Base-by-base conservation (phyloP, 2,797 vertebrate genomes). In the Hippocampus kuda region DNA sequence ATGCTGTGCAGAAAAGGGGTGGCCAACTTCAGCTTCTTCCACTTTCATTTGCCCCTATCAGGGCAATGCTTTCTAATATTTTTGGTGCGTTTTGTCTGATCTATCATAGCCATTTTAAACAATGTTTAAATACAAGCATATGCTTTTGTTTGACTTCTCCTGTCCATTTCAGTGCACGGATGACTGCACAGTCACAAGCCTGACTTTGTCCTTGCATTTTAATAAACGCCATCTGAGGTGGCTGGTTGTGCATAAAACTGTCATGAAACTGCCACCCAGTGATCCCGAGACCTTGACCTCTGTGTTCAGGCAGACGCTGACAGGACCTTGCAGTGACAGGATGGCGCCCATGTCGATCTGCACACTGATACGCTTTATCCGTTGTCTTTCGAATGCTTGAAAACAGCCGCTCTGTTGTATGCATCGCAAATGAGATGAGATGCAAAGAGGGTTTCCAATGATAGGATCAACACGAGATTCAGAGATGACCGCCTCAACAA, bases 181-280 rank as follows among this genome's bases (percentile, higher is more conserved):
- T 85, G 85, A 66, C 83, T 88, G 83, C 85, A 64, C 85, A 70
- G 84, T 85, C 86, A 86, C 84, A 85, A 70, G 80, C 72, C 68
- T 44, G 38, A 48, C 73, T 75, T 77, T 82, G 84, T 79, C 81
- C 84, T 84, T 81, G 81, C 81, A 78, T 87, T 88, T 88, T 70
- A 91, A 90, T 88, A 87, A 87, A 88, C 84, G 82, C 81, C 84
- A 79, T 86, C 84, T 86, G 84, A 89, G 83, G 81, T 74, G 83
- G 78, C 78, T 72, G 80, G 51, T 80, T 80, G 77, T 71, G 80
- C 83, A 79, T 82, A 84, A 86, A 87, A 84, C 82, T 88, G 88
- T 84, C 90, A 88, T 74, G 74, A 71, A 81, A 69, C 82, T 88
- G 90, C 85, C 86, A 84, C 76, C 62, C 76, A 26, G 73, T 74